Evolutionary conservation across 2,888 invertebrate species (phyloP), one percentile per base, ranked within the genome.

Genomic region (Hirtodrosophila histrioides): DNA sequence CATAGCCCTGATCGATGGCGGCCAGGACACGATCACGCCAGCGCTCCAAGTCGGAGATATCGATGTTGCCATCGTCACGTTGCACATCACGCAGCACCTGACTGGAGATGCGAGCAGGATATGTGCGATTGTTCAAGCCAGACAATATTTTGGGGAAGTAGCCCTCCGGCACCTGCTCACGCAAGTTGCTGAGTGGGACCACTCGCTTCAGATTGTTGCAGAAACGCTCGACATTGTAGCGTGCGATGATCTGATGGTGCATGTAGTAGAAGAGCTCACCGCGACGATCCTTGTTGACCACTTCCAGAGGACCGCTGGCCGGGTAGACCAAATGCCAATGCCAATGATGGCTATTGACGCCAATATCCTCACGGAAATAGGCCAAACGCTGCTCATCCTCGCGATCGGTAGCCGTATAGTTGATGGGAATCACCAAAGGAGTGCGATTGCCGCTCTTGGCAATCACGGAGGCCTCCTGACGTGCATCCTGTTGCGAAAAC

Each of bases 321-420:
- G 97, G 96, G 89, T 97, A 97, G 1, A 97, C 96, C 75, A 97
- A 93, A 91, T 97, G 97, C 97, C 97, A 97, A 89, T 97, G 97
- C 97, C 97, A 97, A 90, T 97, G 97, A 90, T 97, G 97, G 50
- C 96, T 94, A 92, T 97, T 97, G 78, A 97, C 93, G 72, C 96
- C 96, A 66, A 96, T 92, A 90, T 97, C 97, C 90, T 97, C 97
- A 39, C 97, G 94, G 93, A 96, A 97, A 91, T 97, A 97, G 31
- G 96, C 95, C 65, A 96, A 91, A 4, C 95, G 94, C 90, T 97
- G 96, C 84, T 97, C 97, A 0, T 94, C 94, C 82, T 97, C 96
- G 3, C 93, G 85, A 69, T 94, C 93, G 0, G 94, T 94, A 0
- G 96, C 97, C 0, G 97, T 96, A 90, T 94, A 96, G 92, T 96